Percentiles rank a stretch among this genome's conserved stretches.
Conservation (phyloP, 2,888 invertebrate genomes). For the Epinotia demarniana region DNA sequence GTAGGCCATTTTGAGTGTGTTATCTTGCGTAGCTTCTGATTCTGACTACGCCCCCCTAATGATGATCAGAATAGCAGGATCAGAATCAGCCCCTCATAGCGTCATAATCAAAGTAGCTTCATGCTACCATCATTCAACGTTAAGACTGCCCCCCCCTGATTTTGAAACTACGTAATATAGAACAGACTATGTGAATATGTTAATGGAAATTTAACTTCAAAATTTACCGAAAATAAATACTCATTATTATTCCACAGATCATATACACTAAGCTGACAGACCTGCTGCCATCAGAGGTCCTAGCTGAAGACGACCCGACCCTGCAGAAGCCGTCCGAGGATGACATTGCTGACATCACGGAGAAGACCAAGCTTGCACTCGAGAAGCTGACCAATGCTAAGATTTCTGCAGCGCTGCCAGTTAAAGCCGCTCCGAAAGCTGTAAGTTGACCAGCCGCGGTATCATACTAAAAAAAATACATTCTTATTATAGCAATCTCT, state of each 20-base stretch:
- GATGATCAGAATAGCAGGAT: too few relatives aligned
- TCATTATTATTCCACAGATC: slow-evolving; percentile 81
- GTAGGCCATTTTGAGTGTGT: too few relatives aligned
- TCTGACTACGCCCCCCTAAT: too few relatives aligned
- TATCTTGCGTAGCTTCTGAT: too few relatives aligned
- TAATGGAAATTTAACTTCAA: too few relatives aligned
- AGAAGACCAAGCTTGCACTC: slow-evolving; percentile 93
- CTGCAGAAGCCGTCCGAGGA: slow-evolving; percentile 96
- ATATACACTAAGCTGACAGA: slow-evolving; percentile 98
- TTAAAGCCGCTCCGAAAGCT: slow-evolving; percentile 96
- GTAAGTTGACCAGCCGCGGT: slow-evolving; percentile 69
- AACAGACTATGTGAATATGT: too few relatives aligned
- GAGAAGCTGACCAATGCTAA: slow-evolving; percentile 95
- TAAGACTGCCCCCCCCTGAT: too few relatives aligned
- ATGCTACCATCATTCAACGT: too few relatives aligned
- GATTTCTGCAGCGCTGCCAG: slow-evolving; percentile 98
- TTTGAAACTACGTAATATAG: too few relatives aligned
- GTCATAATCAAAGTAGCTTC: too few relatives aligned
- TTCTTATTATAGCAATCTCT: background rate
- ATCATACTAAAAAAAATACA: background rate
- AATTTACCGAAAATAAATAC: background rate
- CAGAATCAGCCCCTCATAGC: too few relatives aligned
- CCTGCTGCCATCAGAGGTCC: slow-evolving; percentile 94
- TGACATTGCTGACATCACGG: slow-evolving; percentile 93
- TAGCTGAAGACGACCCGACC: slow-evolving; percentile 95